Evolutionary conservation across 2,888 invertebrate genomes (phyloP).

Genomic region (Smittia sp.): DNA sequence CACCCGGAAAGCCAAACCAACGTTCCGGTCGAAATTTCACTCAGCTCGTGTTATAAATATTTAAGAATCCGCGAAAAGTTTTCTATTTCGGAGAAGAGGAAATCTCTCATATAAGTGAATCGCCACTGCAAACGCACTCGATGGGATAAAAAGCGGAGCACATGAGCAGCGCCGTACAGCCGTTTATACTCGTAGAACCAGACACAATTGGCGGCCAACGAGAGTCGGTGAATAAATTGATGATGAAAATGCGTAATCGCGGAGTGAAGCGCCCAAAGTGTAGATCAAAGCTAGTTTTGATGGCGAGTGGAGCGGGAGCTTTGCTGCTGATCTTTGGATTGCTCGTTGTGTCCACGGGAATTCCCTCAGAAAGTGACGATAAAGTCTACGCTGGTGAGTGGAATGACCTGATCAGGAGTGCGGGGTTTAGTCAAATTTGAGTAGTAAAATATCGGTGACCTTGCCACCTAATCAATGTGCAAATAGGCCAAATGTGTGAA

Average conservation of each 20-base stretch:
- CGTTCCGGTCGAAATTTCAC: no score
- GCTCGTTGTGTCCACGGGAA: neutral
- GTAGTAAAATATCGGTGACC: no score
- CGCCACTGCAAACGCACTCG: neutral
- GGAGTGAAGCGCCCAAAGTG: neutral
- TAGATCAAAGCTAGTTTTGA: neutral
- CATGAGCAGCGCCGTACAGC: neutral
- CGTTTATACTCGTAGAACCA: no score
- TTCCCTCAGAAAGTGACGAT: neutral
- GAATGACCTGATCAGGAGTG: no score
- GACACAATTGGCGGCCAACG: neutral
- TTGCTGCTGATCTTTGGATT: neutral
- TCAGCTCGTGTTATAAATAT: no score
- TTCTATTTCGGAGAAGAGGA: no score
- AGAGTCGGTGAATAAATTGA: constrained; percentile 2
- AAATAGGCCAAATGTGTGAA: no score
- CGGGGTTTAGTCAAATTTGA: no score
- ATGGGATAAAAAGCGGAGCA: neutral
- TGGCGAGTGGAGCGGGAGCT: neutral
- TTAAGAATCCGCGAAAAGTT: no score
- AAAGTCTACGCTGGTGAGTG: neutral
- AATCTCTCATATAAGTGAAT: no score
- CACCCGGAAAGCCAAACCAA: no score
- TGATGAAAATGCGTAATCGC: neutral
- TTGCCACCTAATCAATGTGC: no score